phyloP scores from a whole-genome alignment of 2,888 invertebrate genomes.

The Pterostichus madidus region DNA sequence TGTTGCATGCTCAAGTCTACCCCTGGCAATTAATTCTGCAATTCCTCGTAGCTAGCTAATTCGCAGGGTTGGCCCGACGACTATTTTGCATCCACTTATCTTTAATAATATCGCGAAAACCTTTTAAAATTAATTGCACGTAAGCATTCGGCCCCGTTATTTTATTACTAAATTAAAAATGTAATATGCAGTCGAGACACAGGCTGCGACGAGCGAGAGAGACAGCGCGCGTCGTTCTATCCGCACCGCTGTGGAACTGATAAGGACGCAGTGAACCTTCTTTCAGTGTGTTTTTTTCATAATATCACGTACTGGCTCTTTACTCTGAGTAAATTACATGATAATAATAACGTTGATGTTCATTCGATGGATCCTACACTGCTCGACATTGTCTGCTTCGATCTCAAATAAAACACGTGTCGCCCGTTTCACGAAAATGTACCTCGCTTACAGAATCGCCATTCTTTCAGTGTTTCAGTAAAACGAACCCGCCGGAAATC shows the following conservation, averaged over 20 bases:
- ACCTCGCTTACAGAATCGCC: constrained; percentile 10
- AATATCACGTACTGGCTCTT: constrained; percentile 69
- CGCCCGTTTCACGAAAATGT: constrained; percentile 3
- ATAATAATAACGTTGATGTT: constrained; percentile 72
- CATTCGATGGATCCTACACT: constrained; percentile 43
- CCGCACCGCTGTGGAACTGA: neutral
- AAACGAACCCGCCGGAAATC: constrained; percentile 11
- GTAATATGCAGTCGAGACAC: constrained; percentile 64
- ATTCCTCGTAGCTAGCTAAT: constrained; percentile 49
- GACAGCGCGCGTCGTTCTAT: constrained; percentile 34
- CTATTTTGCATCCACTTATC: constrained; percentile 74
- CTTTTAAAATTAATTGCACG: constrained; percentile 77
- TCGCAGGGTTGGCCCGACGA: constrained; percentile 56
- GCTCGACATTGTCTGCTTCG: constrained; percentile 33
- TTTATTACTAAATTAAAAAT: constrained; percentile 76
- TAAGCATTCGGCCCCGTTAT: constrained; percentile 73
- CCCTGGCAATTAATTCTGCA: constrained; percentile 26
- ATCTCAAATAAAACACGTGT: constrained; percentile 37
- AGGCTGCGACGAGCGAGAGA: constrained; percentile 36
- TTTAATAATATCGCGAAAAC: constrained; percentile 77
- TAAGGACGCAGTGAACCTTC: constrained; percentile 8
- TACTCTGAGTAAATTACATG: constrained; percentile 73
- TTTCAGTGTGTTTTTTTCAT: constrained; percentile 70
- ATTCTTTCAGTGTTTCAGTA: constrained; percentile 7
- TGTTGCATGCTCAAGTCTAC: neutral